Evolutionary conservation across 2,113 vertebrate species (phyloP), one percentile per base, ranked within the genome.

Genomic region (Centrocercus urophasianus): DNA sequence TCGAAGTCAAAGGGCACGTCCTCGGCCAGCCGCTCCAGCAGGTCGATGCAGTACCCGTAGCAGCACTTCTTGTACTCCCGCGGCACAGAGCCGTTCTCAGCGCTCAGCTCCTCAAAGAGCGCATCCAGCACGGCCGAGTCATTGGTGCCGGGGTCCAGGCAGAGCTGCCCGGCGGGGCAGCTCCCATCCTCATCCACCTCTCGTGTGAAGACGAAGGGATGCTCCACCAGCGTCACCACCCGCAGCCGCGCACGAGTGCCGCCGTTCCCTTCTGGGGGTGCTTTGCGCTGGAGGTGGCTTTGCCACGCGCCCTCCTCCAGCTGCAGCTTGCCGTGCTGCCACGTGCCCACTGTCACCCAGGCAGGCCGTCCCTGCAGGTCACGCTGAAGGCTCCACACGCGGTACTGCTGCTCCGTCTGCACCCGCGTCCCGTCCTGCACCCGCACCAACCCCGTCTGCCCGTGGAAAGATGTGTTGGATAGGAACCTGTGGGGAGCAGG

Each of bases 11-110:
- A 99, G 88, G 98, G 97, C 92, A 98, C 69, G 96, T 99, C 99
- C 93, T 99, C 99, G 0, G 99, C 98, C 91, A 99, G 97, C 88
- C 98, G 98, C 97, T 99, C 98, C 90, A 99, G 95, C 85, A 99
- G 96, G 97, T 99, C 99, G 0, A 99, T 98, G 97, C 99, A 99
- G 97, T 99, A 99, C 6, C 99, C 99, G 0, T 99, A 99, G 97
- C 99, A 99, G 94, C 99, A 99, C 63, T 98, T 98, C 81, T 98
- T 98, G 95, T 98, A 98, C 4, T 85, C 97, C 1, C 83, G 93
- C 0, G 98, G 98, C 52, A 98, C 96, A 0, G 98, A 98, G 74
- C 97, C 93, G 0, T 99, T 98, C 56, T 96, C 97, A 0, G 88
- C 77, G 0, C 95, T 77, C 11, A 99, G 97, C 10, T 97, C 98